phyloP scores from a whole-genome alignment of 2,888 invertebrate species.

The Diabrotica balteata region DNA sequence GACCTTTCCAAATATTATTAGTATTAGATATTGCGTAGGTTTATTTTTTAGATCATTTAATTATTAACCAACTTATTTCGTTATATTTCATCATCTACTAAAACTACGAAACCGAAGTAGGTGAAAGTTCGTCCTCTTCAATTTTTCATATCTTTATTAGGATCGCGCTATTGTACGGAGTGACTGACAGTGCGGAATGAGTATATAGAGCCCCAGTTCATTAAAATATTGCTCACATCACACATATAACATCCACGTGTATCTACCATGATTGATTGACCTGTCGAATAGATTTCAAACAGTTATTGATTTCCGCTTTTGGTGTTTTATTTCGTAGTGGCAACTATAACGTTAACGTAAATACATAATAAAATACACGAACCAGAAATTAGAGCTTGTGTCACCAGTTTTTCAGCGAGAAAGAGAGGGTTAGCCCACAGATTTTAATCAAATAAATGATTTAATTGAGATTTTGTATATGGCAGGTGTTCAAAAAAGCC shows the following conservation, averaged over 20 bases:
- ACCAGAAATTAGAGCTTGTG: no score
- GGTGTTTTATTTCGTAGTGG: slow-evolving; percentile 6
- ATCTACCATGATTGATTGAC: slow-evolving; percentile 10
- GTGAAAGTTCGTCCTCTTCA: slow-evolving; percentile 2
- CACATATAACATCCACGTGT: slow-evolving; percentile 14
- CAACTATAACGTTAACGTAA: slow-evolving; percentile 3
- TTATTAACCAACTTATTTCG: no score
- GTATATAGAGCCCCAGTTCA: slow-evolving; percentile 1
- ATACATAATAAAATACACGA: neutral
- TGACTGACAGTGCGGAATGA: slow-evolving; percentile 6
- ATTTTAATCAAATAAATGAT: no score
- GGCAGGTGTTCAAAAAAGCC: no score
- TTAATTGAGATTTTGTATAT: no score
- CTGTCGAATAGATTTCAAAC: slow-evolving; percentile 14
- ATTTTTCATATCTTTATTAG: slow-evolving; percentile 6
- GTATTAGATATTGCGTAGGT: no score
- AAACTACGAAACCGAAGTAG: neutral
- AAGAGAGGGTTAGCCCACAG: no score
- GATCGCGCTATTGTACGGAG: neutral
- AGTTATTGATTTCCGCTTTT: slow-evolving; percentile 16
- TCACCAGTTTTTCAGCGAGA: no score
- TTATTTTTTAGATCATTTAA: no score
- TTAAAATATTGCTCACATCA: slow-evolving; percentile 13
- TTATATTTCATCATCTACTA: no score
- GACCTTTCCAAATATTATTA: no score